Conservation (phyloP, 2,888 invertebrate genomes). For the Caenorhabditis sinica region DNA sequence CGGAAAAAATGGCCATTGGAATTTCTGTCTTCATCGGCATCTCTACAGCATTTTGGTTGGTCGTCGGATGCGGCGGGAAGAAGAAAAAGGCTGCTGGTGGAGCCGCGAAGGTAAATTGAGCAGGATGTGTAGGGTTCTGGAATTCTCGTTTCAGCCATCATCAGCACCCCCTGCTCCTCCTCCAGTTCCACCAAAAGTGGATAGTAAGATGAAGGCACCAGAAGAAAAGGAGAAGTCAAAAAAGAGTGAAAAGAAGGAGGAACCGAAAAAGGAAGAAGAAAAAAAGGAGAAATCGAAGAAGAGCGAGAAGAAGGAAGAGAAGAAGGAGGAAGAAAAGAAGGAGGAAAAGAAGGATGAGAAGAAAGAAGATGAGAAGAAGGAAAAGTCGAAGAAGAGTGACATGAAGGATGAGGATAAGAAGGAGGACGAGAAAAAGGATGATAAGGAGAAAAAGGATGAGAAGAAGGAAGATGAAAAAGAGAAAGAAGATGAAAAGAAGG, state of each 20-base stretch:
- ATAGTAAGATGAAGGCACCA: conserved; percentile 35
- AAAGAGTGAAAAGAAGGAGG: conserved; percentile 27
- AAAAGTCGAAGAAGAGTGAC: not conserved
- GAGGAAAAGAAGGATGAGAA: conserved; percentile 13
- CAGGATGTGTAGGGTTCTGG: too few relatives aligned
- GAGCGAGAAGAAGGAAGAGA: conserved; percentile 23
- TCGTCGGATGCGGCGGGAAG: conserved; percentile 50
- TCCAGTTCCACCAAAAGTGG: conserved; percentile 12
- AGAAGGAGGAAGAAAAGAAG: conserved; percentile 16
- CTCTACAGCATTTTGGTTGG: conserved; percentile 28
- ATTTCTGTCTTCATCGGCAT: conserved; percentile 48
- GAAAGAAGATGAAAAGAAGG: conserved; percentile 18
- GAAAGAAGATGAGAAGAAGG: conserved; percentile 13
- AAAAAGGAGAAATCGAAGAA: conserved; percentile 21
- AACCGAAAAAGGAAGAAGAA: conserved; percentile 19
- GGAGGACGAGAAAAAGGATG: conserved; percentile 10
- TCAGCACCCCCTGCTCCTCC: conserved; percentile 7
- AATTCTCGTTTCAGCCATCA: conserved; percentile 3
- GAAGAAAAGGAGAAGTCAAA: conserved; percentile 27
- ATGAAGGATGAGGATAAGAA: conserved; percentile 13
- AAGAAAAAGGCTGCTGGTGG: conserved; percentile 33
- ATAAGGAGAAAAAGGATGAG: conserved; percentile 11
- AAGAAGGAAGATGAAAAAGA: conserved; percentile 31
- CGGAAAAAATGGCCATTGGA: conserved; percentile 39
- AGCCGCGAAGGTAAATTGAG: conserved; percentile 1